These are phyloP conservation scores for Melanotaenia parkinsoni DNA, from an alignment of 2,797 vertebrate genomes.

Conservation along the genomic window DNA sequence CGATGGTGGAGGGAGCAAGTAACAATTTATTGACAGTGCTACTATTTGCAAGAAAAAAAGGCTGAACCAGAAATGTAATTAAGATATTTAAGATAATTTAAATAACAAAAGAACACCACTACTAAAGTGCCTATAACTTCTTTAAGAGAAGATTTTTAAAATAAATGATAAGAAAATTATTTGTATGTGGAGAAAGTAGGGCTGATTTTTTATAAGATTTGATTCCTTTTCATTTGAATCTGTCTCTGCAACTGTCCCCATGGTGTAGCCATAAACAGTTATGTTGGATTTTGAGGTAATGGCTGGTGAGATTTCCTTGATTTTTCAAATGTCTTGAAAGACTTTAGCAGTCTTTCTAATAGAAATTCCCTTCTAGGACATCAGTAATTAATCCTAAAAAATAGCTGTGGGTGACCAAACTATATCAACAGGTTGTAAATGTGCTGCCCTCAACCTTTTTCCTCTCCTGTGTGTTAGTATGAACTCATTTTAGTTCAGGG, in stretches of 20 bases:
- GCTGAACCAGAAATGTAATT: neutral
- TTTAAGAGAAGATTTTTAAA: neutral
- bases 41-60: too few relatives aligned
- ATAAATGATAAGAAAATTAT: neutral
- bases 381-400: too few relatives aligned
- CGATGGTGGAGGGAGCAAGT: too few relatives aligned
- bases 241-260: too few relatives aligned
- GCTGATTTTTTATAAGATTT: too few relatives aligned
- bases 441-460: neutral
- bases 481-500: too few relatives aligned
- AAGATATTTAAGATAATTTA: neutral
- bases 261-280: too few relatives aligned
- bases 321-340: too few relatives aligned
- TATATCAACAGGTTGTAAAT: neutral
- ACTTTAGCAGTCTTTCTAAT: too few relatives aligned
- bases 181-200: neutral
- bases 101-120: neutral
- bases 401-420: neutral
- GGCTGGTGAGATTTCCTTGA: neutral
- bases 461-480: neutral
- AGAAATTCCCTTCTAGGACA: too few relatives aligned
- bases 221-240: too few relatives aligned
- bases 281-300: neutral
- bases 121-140: neutral
- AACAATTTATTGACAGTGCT: too few relatives aligned